These are phyloP conservation scores for Telmatherina bonti DNA, from an alignment of 2,797 vertebrate genomes.

Conservation along the genomic window DNA sequence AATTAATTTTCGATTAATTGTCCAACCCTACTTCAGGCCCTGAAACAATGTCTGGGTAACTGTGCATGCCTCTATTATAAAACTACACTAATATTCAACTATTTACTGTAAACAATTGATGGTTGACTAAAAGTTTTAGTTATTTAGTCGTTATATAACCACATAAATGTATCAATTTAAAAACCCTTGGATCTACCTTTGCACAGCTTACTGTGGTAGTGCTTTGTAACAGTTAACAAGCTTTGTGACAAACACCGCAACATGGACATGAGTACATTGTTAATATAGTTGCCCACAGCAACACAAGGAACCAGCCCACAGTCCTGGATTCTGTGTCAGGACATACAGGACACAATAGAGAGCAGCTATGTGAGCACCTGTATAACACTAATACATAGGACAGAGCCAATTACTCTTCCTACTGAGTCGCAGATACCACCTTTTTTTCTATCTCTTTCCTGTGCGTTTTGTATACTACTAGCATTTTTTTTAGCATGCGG, in stretches of 20 bases:
- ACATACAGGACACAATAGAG: neutral
- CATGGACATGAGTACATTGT: neutral
- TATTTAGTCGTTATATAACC: neutral
- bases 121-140: neutral
- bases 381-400: neutral
- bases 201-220: neutral
- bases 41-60: neutral
- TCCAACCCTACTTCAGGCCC: neutral
- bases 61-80: neutral
- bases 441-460: conserved; percentile 12
- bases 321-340: no score
- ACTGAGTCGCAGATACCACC: neutral
- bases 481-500: conserved; percentile 65
- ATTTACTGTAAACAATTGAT: neutral
- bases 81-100: neutral
- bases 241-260: neutral
- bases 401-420: neutral
- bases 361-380: conserved; percentile 1
- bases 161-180: neutral
- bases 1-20: no score
- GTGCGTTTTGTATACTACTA: conserved; percentile 43
- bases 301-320: neutral
- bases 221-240: neutral
- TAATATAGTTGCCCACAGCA: conserved; percentile 8
- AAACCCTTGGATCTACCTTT: neutral